Evolutionary conservation across 2,113 vertebrate genomes (phyloP).

Genomic region (Trematocara marginatum): DNA sequence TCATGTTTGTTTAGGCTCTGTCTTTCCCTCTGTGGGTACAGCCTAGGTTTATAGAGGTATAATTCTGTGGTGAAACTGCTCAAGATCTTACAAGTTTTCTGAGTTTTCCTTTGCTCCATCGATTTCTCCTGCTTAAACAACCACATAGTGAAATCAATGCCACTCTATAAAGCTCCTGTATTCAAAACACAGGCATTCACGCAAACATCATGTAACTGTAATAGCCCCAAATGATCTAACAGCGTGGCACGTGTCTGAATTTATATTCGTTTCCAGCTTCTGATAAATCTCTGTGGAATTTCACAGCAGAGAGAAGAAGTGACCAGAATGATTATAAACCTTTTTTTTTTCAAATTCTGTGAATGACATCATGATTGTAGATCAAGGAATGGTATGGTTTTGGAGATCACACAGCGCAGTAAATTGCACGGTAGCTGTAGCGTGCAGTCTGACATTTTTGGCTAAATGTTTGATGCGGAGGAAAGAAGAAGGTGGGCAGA

Average conservation of each 20-base stretch:
- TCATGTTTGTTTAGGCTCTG: conserved; percentile 56
- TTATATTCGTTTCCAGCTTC: conserved; percentile 17
- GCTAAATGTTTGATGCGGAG: conserved; percentile 17
- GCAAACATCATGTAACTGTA: neutral
- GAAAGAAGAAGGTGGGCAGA: conserved; percentile 8
- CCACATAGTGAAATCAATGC: neutral
- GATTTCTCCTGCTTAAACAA: neutral
- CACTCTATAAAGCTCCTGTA: neutral
- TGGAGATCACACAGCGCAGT: conserved; percentile 14
- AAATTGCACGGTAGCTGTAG: conserved; percentile 34
- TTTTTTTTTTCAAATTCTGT: conserved; percentile 2
- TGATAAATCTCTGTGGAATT: conserved; percentile 35
- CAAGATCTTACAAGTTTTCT: neutral
- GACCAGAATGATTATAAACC: conserved; percentile 53
- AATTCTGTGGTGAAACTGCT: conserved; percentile 39
- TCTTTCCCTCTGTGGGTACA: conserved; percentile 11
- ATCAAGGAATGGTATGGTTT: conserved; percentile 36
- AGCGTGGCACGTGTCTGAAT: conserved; percentile 9
- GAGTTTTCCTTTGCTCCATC: neutral
- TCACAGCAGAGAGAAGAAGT: conserved; percentile 20
- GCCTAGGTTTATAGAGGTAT: conserved; percentile 12
- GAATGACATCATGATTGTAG: conserved; percentile 57
- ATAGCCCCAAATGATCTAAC: conserved; percentile 7
- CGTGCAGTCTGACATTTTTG: conserved; percentile 27
- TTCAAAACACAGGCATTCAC: neutral